A percentile compares a stretch with the other conserved stretches of the same genome.
These are phyloP conservation scores for Clanis bilineata DNA, from an alignment of 2,888 invertebrate genomes.

Conservation along the genomic window DNA sequence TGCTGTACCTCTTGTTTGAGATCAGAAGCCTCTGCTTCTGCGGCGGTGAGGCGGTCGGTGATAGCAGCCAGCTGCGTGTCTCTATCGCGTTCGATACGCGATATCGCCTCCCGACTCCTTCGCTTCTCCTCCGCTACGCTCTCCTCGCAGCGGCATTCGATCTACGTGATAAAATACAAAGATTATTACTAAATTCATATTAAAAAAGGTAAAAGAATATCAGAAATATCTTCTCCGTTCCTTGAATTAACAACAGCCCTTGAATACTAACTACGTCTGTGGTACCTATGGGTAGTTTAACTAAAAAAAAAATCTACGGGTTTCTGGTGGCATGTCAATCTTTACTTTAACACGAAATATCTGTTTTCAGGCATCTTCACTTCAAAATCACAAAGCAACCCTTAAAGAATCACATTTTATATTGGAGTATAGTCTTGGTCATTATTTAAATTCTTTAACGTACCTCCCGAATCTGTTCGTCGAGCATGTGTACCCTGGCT, in stretches of 20 bases:
- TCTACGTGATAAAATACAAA: constrained; percentile 61
- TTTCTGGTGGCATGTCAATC: too few relatives aligned
- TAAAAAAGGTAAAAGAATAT: too few relatives aligned
- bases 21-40: constrained; percentile 78
- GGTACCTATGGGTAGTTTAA: too few relatives aligned
- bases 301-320: too few relatives aligned
- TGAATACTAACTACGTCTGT: too few relatives aligned
- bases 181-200: not conserved
- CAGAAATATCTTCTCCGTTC: too few relatives aligned
- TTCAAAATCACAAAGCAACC: too few relatives aligned
- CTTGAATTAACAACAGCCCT: too few relatives aligned
- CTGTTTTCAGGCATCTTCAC: too few relatives aligned
- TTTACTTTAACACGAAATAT: too few relatives aligned
- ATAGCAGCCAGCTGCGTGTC: constrained; percentile 71
- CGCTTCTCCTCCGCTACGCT: constrained; percentile 91
- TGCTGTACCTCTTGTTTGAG: constrained; percentile 74
- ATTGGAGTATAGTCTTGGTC: not conserved
- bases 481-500: constrained; percentile 94
- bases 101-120: constrained; percentile 91
- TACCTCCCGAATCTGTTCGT: constrained; percentile 92
- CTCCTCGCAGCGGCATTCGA: constrained; percentile 89
- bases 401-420: too few relatives aligned
- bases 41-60: constrained; percentile 67
- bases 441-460: constrained; percentile 12
- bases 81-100: constrained; percentile 92